Conservation (phyloP, 2,797 vertebrate species). For the Notamacropus eugenii region DNA sequence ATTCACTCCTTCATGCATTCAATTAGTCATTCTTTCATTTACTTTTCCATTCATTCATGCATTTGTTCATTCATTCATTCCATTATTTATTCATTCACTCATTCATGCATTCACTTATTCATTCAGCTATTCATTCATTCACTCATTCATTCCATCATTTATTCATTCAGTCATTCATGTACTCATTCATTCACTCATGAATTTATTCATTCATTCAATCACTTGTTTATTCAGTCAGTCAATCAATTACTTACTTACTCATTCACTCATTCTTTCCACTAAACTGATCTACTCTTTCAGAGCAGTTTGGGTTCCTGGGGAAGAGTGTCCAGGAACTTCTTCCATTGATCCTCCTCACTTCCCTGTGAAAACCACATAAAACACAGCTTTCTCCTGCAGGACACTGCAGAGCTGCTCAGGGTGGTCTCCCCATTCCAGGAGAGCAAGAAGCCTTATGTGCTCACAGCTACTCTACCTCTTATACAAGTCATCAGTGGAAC, state of each 20-base stretch:
- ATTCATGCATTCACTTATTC: too few species aligned
- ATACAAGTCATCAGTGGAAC: not conserved
- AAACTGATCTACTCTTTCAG: not conserved
- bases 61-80: too few species aligned
- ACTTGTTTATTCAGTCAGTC: not conserved
- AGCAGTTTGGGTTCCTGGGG: not conserved
- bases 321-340: not conserved
- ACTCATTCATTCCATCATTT: too few species aligned
- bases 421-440: not conserved
- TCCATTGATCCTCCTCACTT: not conserved
- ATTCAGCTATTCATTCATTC: too few species aligned
- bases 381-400: not conserved
- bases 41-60: too few species aligned
- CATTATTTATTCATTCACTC: too few species aligned
- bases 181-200: too few species aligned
- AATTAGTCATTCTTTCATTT: too few species aligned
- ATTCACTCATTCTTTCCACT: not conserved
- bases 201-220: not conserved
- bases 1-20: not conserved
- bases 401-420: not conserved
- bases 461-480: not conserved
- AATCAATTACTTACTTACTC: not conserved
- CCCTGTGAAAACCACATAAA: not conserved
- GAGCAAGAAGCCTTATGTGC: not conserved
- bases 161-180: too few species aligned